Percentiles rank a stretch among this genome's conserved stretches.
Evolutionary conservation across 1,140 invertebrate genomes (phyloP).

Genomic region (Calephelis virginiensis): DNA sequence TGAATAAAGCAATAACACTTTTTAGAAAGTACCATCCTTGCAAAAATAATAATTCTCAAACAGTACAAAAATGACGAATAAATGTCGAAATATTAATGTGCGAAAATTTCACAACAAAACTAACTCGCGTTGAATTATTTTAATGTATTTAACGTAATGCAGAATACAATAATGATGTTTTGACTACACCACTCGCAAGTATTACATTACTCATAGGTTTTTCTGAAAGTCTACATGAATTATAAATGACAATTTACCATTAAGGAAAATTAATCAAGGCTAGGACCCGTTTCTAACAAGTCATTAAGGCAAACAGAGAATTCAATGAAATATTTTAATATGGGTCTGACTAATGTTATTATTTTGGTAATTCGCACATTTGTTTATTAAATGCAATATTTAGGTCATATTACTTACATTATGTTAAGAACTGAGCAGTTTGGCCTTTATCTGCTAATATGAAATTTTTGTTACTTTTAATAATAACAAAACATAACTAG

Average conservation of each 20-base stretch:
- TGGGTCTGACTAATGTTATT: background rate
- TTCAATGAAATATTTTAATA: slow-evolving; percentile 13
- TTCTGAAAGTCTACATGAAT: slow-evolving; percentile 24
- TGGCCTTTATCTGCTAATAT: too few species aligned
- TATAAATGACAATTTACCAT: slow-evolving; percentile 17
- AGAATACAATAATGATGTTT: background rate
- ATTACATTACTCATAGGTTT: slow-evolving; percentile 24
- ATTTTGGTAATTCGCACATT: background rate
- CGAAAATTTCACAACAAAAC: slow-evolving; percentile 5
- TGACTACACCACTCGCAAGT: background rate
- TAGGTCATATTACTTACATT: background rate
- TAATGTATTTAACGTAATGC: background rate
- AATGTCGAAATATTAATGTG: background rate
- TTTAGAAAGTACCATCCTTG: slow-evolving; percentile 1
- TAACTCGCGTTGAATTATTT: background rate
- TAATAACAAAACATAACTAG: too few species aligned
- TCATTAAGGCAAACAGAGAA: slow-evolving; percentile 14
- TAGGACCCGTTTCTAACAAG: slow-evolving; percentile 21
- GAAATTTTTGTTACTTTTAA: too few species aligned
- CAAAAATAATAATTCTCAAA: slow-evolving; percentile 5
- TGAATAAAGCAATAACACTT: too few species aligned
- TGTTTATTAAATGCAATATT: background rate
- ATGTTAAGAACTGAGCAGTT: too few species aligned
- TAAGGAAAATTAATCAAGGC: slow-evolving; percentile 22
- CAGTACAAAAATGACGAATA: too few species aligned